These are phyloP conservation scores for Sphaeramia orbicularis DNA, from an alignment of 2,797 vertebrate genomes.

Conservation along the genomic window DNA sequence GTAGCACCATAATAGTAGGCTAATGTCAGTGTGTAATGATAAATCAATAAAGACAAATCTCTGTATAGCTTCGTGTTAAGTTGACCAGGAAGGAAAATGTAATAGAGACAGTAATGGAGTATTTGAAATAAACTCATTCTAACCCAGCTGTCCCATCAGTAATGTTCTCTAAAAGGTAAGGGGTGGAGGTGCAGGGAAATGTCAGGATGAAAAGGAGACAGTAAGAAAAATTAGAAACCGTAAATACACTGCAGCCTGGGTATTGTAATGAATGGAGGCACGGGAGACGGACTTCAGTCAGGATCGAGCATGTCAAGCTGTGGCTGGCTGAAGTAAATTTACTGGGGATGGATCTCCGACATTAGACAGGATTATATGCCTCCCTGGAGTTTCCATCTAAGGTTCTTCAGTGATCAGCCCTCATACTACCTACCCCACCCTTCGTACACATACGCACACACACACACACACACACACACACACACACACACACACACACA, in stretches of 20 bases:
- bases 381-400: conserved; percentile 33
- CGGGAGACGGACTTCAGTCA: background rate
- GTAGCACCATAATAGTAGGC: conserved; percentile 37
- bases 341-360: conserved; percentile 19
- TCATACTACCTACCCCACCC: conserved; percentile 8
- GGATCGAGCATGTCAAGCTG: conserved; percentile 1
- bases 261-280: conserved; percentile 6
- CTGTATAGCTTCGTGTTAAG: conserved; percentile 55
- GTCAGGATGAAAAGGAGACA: conserved; percentile 29
- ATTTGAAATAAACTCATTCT: conserved; percentile 49
- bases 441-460: too few species aligned
- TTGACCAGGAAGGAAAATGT: conserved; percentile 50
- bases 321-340: conserved; percentile 18
- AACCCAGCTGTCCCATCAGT: conserved; percentile 31
- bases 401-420: conserved; percentile 22
- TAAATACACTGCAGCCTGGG: conserved; percentile 5
- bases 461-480: background rate
- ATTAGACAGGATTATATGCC: conserved; percentile 16
- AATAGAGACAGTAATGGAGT: conserved; percentile 41
- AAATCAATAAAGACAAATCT: conserved; percentile 55
- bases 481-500: conserved; percentile 7
- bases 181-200: conserved; percentile 31
- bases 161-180: conserved; percentile 38
- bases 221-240: background rate
- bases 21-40: conserved; percentile 48